phyloP scores from a whole-genome alignment of 2,113 vertebrate species.

The Syngnathus scovelli region DNA sequence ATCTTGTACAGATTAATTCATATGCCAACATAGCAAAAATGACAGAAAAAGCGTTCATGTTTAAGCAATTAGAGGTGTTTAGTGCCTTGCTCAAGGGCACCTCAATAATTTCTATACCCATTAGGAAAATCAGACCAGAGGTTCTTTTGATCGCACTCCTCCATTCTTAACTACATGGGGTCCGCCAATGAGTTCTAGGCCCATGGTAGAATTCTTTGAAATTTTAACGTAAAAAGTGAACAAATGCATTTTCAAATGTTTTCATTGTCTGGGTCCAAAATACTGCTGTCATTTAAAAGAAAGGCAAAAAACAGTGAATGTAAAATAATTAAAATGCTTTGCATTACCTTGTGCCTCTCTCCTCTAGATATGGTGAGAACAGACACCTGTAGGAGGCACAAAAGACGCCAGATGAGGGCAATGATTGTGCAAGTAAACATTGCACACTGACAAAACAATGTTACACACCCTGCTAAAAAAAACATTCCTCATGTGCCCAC shows the following conservation, averaged over 20 bases:
- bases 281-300: background rate
- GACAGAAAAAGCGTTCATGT: background rate
- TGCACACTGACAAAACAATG: slow-evolving; percentile 1
- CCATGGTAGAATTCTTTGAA: too few species aligned
- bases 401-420: slow-evolving; percentile 11
- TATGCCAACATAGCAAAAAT: background rate
- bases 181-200: too few species aligned
- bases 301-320: slow-evolving; percentile 36
- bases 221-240: too few species aligned
- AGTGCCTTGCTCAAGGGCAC: background rate
- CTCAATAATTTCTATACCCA: background rate
- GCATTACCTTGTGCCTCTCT: slow-evolving; percentile 42
- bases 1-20: background rate
- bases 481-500: background rate
- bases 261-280: background rate
- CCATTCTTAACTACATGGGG: background rate
- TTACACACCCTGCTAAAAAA: background rate
- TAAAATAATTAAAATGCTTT: slow-evolving; percentile 58
- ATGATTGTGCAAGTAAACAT: slow-evolving; percentile 35
- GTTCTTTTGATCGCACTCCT: background rate
- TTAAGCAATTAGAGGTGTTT: background rate
- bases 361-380: slow-evolving; percentile 18
- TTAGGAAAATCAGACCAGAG: background rate
- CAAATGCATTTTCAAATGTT: too few species aligned
- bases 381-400: background rate